Percentiles rank a stretch among this genome's conserved stretches.
These are phyloP conservation scores for Eriocheir sinensis DNA, from an alignment of 1,140 invertebrate species.

Conservation along the genomic window DNA sequence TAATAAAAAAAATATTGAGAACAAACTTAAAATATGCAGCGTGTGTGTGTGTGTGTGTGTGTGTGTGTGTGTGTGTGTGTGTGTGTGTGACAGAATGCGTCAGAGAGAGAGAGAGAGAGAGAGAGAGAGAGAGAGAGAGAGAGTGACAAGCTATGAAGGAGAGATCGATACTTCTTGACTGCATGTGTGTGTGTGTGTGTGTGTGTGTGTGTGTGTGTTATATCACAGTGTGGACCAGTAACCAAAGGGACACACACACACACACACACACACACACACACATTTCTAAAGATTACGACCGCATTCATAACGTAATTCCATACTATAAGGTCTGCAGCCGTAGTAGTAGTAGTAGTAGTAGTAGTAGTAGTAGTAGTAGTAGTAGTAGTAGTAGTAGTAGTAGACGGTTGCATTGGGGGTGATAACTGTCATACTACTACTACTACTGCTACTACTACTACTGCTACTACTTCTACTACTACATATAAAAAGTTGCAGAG, in stretches of 20 bases:
- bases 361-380: not conserved
- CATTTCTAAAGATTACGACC: not conserved
- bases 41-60: not conserved
- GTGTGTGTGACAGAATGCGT: not conserved
- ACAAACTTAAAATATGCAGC: not conserved
- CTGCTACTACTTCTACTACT: too few species aligned
- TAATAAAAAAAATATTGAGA: too few species aligned
- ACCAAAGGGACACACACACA: not conserved
- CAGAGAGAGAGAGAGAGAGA: not conserved
- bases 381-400: constrained; percentile 17
- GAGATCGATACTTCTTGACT: not conserved
- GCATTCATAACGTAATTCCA: not conserved
- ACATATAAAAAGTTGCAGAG: too few species aligned
- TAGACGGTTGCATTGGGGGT: too few species aligned
- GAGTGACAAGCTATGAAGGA: not conserved
- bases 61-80: not conserved
- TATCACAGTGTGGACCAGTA: not conserved
- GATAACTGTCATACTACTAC: too few species aligned
- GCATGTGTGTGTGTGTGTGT: not conserved
- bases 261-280: not conserved
- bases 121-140: not conserved
- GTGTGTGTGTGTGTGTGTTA: not conserved
- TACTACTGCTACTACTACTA: too few species aligned
- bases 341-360: too few species aligned
- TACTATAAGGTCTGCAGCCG: not conserved